Evolutionary conservation across 2,888 invertebrate genomes (phyloP).

Genomic region (Eubasilissa splendida): DNA sequence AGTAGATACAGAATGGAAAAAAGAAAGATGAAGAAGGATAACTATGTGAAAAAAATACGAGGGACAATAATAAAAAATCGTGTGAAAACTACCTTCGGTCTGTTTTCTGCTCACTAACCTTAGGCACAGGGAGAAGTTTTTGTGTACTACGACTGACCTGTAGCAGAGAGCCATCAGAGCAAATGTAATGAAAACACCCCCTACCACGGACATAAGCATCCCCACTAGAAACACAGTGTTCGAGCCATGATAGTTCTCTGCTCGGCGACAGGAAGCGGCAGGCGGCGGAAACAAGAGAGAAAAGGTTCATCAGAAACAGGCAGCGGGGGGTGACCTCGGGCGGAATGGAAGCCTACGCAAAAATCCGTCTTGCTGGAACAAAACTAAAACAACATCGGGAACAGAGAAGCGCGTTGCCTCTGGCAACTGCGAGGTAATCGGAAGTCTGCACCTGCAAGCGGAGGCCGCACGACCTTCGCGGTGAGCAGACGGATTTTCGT

Average conservation of each 20-base stretch:
- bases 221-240: constrained; percentile 98
- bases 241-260: constrained; percentile 97
- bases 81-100: constrained; percentile 78
- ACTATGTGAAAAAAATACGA: constrained; percentile 70
- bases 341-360: constrained; percentile 34
- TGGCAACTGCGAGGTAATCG: background rate
- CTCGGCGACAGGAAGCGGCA: constrained; percentile 65
- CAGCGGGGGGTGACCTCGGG: background rate
- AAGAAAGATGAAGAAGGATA: constrained; percentile 64
- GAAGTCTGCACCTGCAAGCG: constrained; percentile 25
- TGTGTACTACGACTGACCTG: constrained; percentile 99
- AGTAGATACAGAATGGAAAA: constrained; percentile 67
- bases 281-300: constrained; percentile 52
- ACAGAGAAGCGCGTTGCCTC: constrained; percentile 5
- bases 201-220: constrained; percentile 98
- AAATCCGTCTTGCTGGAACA: constrained; percentile 39
- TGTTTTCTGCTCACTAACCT: constrained; percentile 96
- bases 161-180: constrained; percentile 99
- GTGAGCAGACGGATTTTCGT: constrained; percentile 55
- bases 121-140: constrained; percentile 98
- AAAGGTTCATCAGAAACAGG: constrained; percentile 41
- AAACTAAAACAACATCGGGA: constrained; percentile 32
- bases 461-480: background rate
- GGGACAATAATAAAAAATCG: constrained; percentile 63
- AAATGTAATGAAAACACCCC: constrained; percentile 99